Conservation (phyloP, 2,113 vertebrate species). For the Caretta caretta region DNA sequence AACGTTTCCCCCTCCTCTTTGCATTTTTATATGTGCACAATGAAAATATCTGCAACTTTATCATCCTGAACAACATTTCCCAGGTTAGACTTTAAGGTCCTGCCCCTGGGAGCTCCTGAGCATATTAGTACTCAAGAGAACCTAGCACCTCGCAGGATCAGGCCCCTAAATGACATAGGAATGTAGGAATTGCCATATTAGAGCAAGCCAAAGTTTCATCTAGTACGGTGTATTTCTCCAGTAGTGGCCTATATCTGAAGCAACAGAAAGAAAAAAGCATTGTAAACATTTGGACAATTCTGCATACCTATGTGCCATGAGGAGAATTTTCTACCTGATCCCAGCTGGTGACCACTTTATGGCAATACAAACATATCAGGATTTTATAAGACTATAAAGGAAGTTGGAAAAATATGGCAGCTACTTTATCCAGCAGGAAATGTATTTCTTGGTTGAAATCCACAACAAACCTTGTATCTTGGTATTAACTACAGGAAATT, state of each 20-base stretch:
- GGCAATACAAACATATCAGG: neutral
- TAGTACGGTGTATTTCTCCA: accelerated
- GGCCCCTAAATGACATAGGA: neutral
- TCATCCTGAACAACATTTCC: neutral
- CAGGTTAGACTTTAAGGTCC: neutral
- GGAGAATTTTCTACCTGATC: neutral
- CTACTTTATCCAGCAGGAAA: neutral
- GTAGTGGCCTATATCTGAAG: neutral
- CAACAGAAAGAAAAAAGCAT: neutral
- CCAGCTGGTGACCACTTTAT: neutral
- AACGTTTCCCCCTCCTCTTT: neutral
- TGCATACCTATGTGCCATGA: neutral
- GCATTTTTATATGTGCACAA: neutral
- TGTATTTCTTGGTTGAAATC: neutral
- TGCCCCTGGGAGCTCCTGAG: neutral
- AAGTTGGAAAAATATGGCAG: neutral
- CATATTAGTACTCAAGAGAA: neutral
- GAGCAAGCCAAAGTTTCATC: neutral
- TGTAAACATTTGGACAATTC: neutral
- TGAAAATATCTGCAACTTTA: neutral
- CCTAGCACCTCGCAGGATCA: neutral
- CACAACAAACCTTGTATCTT: neutral
- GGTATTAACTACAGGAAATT: slow-evolving; percentile 10
- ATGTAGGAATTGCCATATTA: neutral
- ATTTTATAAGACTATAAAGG: neutral